Conservation (phyloP, 2,888 invertebrate species). For the Halictus ligatus region DNA sequence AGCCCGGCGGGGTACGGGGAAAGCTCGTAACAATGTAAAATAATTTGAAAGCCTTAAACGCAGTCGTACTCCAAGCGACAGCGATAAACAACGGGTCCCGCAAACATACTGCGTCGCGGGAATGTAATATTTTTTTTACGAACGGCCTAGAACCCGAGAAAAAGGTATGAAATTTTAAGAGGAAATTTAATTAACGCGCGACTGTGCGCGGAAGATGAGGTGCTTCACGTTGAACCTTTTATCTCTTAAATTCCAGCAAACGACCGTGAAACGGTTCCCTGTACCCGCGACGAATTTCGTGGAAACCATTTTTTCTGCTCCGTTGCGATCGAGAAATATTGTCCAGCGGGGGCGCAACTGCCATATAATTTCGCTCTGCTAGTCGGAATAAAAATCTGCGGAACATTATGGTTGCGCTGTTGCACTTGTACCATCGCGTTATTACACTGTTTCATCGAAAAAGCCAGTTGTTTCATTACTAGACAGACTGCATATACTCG, state of each 20-base stretch:
- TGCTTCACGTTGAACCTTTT: slow-evolving; percentile 43
- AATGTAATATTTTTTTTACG: not conserved
- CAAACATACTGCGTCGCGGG: not conserved
- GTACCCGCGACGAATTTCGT: slow-evolving; percentile 15
- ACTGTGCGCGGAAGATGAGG: slow-evolving; percentile 16
- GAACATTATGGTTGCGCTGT: not conserved
- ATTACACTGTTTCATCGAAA: not conserved
- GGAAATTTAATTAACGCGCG: slow-evolving; percentile 49
- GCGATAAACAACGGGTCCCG: not conserved
- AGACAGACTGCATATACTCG: too few species aligned
- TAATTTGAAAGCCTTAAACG: not conserved
- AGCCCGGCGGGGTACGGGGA: not conserved
- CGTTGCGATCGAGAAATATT: not conserved
- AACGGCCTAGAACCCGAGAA: not conserved
- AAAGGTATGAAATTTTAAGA: slow-evolving; percentile 20
- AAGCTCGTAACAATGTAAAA: not conserved
- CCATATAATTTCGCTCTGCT: not conserved
- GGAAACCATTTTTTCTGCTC: not conserved
- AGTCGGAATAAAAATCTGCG: not conserved
- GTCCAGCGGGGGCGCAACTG: not conserved
- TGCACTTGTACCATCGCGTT: not conserved
- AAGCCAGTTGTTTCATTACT: too few species aligned
- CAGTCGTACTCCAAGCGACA: not conserved
- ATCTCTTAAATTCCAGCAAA: slow-evolving; percentile 46
- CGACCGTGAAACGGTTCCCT: slow-evolving; percentile 34